Evolutionary conservation across 2,888 invertebrate species (phyloP).

Genomic region (Nomada flava): DNA sequence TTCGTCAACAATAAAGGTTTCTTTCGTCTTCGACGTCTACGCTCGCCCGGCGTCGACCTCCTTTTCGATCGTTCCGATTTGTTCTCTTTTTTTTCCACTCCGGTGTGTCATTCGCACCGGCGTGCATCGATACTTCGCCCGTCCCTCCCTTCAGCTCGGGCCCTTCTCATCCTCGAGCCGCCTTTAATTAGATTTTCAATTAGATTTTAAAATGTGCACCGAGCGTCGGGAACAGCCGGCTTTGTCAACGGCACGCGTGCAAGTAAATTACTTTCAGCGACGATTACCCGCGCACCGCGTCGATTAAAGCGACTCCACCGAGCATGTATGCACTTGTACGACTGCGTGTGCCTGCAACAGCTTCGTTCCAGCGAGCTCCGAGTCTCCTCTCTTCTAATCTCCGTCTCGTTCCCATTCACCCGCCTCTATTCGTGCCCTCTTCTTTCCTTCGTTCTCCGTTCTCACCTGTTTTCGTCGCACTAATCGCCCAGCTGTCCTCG

Average conservation of each 20-base stretch:
- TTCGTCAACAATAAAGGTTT: constrained; percentile 13
- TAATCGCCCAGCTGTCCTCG: constrained; percentile 12
- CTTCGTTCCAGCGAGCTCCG: background rate
- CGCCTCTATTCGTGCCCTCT: background rate
- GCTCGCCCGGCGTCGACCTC: background rate
- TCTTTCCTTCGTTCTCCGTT: constrained; percentile 21
- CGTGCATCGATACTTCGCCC: constrained; percentile 20
- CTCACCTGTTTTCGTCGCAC: constrained; percentile 21
- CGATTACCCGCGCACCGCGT: constrained; percentile 65
- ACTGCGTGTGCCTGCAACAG: constrained; percentile 28
- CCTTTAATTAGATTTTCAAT: constrained; percentile 74
- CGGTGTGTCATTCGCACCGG: constrained; percentile 6
- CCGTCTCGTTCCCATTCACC: too few species aligned
- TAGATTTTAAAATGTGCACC: constrained; percentile 76
- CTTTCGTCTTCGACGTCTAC: background rate
- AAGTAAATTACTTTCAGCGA: constrained; percentile 73
- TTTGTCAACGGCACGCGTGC: constrained; percentile 75
- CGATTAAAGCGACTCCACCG: constrained; percentile 62
- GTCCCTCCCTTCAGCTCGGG: background rate
- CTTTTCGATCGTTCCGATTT: too few species aligned
- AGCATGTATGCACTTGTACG: constrained; percentile 20
- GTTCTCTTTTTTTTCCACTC: background rate
- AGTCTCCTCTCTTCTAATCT: too few species aligned
- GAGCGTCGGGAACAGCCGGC: constrained; percentile 66
- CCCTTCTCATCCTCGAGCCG: background rate